These are phyloP conservation scores for Syrmaticus mikado DNA, from an alignment of 2,113 vertebrate species.

Conservation along the genomic window DNA sequence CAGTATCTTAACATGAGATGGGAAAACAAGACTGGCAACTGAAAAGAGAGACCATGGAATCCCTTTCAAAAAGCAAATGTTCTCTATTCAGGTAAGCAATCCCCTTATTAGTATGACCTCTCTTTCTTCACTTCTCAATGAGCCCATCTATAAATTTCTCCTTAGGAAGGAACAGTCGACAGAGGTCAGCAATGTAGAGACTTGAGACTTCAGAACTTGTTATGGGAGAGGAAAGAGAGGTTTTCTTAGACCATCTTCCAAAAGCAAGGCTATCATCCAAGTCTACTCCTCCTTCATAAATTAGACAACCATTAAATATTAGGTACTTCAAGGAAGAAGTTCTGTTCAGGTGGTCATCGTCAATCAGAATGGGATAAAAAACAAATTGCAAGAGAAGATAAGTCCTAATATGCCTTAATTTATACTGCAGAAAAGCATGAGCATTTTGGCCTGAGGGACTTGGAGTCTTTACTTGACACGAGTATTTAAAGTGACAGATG, in stretches of 20 bases:
- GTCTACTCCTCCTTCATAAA: background rate
- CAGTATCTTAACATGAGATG: background rate
- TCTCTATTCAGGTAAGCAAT: background rate
- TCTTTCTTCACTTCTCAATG: background rate
- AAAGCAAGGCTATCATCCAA: background rate
- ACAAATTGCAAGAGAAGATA: background rate
- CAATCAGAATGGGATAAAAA: slow-evolving; percentile 3
- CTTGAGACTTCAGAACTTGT: background rate
- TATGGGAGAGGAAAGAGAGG: background rate
- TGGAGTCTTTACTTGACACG: slow-evolving; percentile 38
- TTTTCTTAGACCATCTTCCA: background rate
- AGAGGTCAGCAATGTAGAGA: background rate
- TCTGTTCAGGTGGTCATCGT: background rate
- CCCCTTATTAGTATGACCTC: background rate
- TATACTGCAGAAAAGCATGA: slow-evolving; percentile 34
- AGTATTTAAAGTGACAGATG: slow-evolving; percentile 60
- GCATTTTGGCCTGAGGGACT: slow-evolving; percentile 64
- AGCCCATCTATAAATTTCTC: background rate
- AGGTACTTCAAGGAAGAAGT: background rate
- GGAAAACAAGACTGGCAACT: background rate
- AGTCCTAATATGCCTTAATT: slow-evolving; percentile 34
- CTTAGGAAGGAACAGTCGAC: background rate
- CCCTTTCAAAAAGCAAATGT: background rate
- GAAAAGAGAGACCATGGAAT: background rate
- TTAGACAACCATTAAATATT: background rate